Evolutionary conservation across 2,113 vertebrate species (phyloP).

Genomic region (Pagrus major): DNA sequence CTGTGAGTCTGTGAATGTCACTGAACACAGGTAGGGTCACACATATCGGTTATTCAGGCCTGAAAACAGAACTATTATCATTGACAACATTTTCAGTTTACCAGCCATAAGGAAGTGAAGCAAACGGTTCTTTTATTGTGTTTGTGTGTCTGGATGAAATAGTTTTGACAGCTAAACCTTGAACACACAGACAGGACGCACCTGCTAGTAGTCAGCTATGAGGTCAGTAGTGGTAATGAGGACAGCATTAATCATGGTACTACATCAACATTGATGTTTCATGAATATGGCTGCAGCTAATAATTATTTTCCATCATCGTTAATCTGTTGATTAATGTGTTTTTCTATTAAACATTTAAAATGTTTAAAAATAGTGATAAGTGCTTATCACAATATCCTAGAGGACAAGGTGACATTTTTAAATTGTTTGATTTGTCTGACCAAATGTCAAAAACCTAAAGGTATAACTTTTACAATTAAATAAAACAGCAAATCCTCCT

Average conservation of each 20-base stretch:
- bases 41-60: constrained; percentile 24
- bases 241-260: not conserved
- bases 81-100: constrained; percentile 13
- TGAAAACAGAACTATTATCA: not conserved
- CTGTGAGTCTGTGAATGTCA: constrained; percentile 13
- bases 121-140: not conserved
- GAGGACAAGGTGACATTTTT: not conserved
- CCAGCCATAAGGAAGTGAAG: not conserved
- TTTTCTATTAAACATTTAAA: not conserved
- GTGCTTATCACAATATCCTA: not conserved
- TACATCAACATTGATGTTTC: not conserved
- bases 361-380: not conserved
- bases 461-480: not conserved
- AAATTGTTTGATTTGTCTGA: not conserved
- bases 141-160: constrained; percentile 43
- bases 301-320: not conserved
- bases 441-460: not conserved
- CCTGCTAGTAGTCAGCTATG: no score
- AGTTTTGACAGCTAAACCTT: constrained; percentile 64
- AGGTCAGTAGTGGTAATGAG: not conserved
- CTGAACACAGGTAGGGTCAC: not conserved
- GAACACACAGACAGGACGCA: constrained; percentile 26
- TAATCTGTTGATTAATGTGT: not conserved
- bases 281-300: not conserved
- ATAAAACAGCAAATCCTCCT: not conserved